phyloP scores from a whole-genome alignment of 2,888 invertebrate genomes.

The Ceriagrion tenellum region DNA sequence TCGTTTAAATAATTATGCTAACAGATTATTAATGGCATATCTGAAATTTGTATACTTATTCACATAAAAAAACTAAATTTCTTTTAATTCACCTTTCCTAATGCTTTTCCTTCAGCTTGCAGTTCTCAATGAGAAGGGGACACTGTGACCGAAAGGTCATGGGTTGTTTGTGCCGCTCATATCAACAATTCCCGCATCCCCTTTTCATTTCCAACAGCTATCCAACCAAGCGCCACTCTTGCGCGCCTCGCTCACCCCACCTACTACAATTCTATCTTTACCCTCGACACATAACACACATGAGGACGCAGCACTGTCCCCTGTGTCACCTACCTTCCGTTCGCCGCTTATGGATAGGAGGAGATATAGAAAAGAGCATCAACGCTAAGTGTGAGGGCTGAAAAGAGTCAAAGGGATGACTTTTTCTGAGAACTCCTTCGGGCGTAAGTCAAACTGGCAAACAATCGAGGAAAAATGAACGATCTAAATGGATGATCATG shows the following conservation, averaged over 20 bases:
- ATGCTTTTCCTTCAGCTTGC: background rate
- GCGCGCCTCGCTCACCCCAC: background rate
- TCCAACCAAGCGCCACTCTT: background rate
- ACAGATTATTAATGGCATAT: too few species aligned
- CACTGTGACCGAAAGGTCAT: slow-evolving; percentile 37
- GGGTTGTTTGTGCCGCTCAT: slow-evolving; percentile 34
- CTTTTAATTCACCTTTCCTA: background rate
- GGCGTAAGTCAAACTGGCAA: slow-evolving; percentile 17
- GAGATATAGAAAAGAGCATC: background rate
- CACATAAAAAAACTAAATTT: too few species aligned
- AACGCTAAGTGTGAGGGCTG: background rate
- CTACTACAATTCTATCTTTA: background rate
- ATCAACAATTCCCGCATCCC: slow-evolving; percentile 20
- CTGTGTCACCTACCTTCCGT: background rate
- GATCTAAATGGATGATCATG: background rate
- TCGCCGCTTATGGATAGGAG: background rate
- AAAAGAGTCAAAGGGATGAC: background rate
- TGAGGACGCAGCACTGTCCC: background rate
- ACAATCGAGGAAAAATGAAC: background rate
- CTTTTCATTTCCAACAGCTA: background rate
- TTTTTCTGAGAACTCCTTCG: background rate
- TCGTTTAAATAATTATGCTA: too few species aligned
- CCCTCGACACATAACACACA: background rate
- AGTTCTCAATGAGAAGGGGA: background rate
- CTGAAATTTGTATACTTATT: too few species aligned